phyloP scores from a whole-genome alignment of 2,113 vertebrate genomes.

The Elephantulus edwardii region DNA sequence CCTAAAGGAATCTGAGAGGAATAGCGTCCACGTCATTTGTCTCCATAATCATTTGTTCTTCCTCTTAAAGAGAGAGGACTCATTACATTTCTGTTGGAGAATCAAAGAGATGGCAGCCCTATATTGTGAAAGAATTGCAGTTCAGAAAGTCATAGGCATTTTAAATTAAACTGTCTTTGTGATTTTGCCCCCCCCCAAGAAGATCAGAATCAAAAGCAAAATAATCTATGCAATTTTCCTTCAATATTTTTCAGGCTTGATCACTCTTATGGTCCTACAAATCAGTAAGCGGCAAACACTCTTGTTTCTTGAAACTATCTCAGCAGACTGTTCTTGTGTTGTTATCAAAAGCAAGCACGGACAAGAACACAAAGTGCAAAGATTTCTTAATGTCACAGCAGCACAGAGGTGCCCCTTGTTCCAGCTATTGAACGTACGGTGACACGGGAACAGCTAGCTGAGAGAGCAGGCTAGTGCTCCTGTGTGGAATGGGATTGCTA shows the following conservation, averaged over 20 bases:
- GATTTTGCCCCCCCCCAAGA: slow-evolving; percentile 30
- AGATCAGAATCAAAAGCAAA: background rate
- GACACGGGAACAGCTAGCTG: background rate
- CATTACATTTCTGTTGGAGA: background rate
- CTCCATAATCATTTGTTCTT: background rate
- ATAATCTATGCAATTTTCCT: background rate
- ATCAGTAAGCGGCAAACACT: background rate
- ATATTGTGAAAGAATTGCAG: background rate
- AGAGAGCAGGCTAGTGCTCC: background rate
- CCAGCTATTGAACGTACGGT: background rate
- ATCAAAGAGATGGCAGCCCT: background rate
- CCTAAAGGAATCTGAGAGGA: background rate
- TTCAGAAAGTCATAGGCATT: background rate
- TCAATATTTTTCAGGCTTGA: background rate
- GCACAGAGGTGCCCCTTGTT: slow-evolving; percentile 20
- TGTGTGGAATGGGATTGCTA: background rate
- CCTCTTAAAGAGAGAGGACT: background rate
- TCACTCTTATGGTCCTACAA: background rate
- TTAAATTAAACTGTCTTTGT: background rate
- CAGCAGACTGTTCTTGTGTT: background rate
- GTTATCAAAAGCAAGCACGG: slow-evolving; percentile 12
- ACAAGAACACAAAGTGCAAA: background rate
- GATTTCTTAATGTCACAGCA: background rate
- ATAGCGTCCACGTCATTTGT: background rate
- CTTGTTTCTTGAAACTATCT: background rate